These are phyloP conservation scores for Syncerus caffer DNA, from an alignment of 2,797 vertebrate species.

Conservation along the genomic window DNA sequence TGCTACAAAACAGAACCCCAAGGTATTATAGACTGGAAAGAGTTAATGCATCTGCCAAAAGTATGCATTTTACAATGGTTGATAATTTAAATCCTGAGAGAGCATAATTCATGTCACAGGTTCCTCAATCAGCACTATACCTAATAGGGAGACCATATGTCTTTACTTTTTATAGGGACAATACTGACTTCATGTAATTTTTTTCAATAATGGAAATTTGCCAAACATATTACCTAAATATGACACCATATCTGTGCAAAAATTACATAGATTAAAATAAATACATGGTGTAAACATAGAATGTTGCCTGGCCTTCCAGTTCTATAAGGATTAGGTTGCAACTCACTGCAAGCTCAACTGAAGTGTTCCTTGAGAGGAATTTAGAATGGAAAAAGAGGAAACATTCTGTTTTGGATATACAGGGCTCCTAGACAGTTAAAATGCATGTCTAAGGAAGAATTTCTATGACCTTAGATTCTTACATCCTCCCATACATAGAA, in stretches of 20 bases:
- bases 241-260: not conserved
- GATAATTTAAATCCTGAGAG: constrained; percentile 23
- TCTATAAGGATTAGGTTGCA: not conserved
- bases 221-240: not conserved
- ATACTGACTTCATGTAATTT: not conserved
- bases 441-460: not conserved
- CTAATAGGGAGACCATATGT: not conserved
- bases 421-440: not conserved
- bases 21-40: not conserved
- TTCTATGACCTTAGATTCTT: not conserved
- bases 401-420: not conserved
- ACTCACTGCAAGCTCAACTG: not conserved
- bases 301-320: not conserved
- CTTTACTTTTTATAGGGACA: not conserved
- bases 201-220: constrained; percentile 8
- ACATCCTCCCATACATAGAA: not conserved
- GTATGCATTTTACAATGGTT: constrained; percentile 25
- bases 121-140: constrained; percentile 3
- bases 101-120: not conserved
- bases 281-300: not conserved
- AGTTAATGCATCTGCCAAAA: not conserved
- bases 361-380: not conserved
- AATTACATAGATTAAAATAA: not conserved
- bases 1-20: not conserved
- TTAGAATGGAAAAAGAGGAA: not conserved